phyloP scores from a whole-genome alignment of 2,888 invertebrate species.

The Diogma glabrata region DNA sequence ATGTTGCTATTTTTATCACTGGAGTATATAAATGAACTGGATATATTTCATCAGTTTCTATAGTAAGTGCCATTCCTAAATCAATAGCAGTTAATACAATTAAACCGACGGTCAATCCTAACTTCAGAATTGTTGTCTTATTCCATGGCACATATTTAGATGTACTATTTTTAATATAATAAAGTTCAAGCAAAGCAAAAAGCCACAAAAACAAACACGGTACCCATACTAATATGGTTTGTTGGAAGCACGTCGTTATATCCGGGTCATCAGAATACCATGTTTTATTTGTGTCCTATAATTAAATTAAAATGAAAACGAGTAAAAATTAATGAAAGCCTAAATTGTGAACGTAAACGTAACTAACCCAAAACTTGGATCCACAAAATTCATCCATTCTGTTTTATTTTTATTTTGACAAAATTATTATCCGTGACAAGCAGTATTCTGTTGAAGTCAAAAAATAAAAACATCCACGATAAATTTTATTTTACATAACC shows the following conservation, averaged over 20 bases:
- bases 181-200: constrained; percentile 60
- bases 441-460: too few species aligned
- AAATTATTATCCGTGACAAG: too few species aligned
- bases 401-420: too few species aligned
- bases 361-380: constrained; percentile 68
- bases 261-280: constrained; percentile 78
- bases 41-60: constrained; percentile 44
- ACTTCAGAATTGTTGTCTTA: constrained; percentile 56
- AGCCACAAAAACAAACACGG: constrained; percentile 79
- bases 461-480: too few species aligned
- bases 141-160: constrained; percentile 69
- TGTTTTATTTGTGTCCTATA: constrained; percentile 62
- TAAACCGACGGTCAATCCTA: constrained; percentile 49
- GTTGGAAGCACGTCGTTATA: constrained; percentile 83
- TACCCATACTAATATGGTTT: constrained; percentile 78
- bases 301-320: constrained; percentile 23
- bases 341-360: not conserved
- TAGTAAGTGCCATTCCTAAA: constrained; percentile 49
- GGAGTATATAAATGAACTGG: constrained; percentile 69
- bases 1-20: constrained; percentile 61
- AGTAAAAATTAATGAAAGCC: not conserved
- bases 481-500: too few species aligned
- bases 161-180: constrained; percentile 63
- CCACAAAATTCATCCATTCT: constrained; percentile 73
- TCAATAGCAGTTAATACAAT: constrained; percentile 57